Evolutionary conservation across 2,797 vertebrate species (phyloP), one percentile per base, ranked within the genome.

Genomic region (Labroides dimidiatus): DNA sequence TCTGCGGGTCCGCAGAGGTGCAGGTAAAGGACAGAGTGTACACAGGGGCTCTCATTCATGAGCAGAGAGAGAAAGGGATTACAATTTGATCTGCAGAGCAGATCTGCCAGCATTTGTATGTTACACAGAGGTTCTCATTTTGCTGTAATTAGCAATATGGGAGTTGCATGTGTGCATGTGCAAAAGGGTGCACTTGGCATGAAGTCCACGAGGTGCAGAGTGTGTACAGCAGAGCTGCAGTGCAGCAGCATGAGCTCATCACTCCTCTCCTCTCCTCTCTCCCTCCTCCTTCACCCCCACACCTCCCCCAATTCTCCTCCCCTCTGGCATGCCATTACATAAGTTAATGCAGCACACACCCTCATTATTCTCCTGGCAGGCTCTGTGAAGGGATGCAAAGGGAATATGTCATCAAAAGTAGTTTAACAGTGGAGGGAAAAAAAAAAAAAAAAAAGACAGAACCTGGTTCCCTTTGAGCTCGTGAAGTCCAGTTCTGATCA

Each of bases 191-290:
- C 69, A 69, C 65, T 58, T 80, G 76, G 62, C 27, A 68, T 14
- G 7, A 39, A 59, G 33, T 76, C 72, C 85, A 89, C 70, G 78
- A 79, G 63, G 81, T 82, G 84, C 81, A 86, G 82, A 73, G 30
- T 33, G 30, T 33, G 30, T 33, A 33, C 30, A 69, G 69, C 71
- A 84, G 84, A 84, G 87, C 91, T 93, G 92, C 92, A 93, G 89
- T 92, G 91, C 91, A 91, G 90, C 90, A 92, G 84, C 91, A 92
- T 93, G 91, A 93, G 91, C 90, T 93, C 91, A 93, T 92, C 91
- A 86, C 84, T 82, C 87, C 78, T 65, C 77, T 79, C 87, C 78
- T 65, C 77, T 79, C 72, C n/a, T 64, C 64, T 48, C 71, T 64
- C 66, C 71, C 64, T 60, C 84, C 78, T 45, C 79, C 60, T n/a